Evolutionary conservation across 2,888 invertebrate genomes (phyloP).

Genomic region (Acholoe squamosa): DNA sequence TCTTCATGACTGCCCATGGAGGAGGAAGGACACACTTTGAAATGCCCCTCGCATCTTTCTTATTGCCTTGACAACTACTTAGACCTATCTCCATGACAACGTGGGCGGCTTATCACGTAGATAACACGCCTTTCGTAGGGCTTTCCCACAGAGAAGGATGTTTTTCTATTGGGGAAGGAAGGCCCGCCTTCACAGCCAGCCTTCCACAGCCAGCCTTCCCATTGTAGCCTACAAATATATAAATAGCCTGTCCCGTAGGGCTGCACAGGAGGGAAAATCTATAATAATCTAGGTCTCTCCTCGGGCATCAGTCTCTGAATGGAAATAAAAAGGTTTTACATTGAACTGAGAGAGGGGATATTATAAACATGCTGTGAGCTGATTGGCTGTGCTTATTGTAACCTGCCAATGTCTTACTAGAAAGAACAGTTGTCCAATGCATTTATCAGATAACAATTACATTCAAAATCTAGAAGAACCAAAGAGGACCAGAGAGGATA

Average conservation of each 20-base stretch:
- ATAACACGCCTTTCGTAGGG: neutral
- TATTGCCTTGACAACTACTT: conserved; percentile 9
- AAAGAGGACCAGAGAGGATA: no score
- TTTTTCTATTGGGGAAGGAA: neutral
- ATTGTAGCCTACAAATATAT: neutral
- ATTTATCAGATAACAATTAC: no score
- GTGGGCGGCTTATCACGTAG: neutral
- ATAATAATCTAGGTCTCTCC: neutral
- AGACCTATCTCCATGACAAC: conserved; percentile 22
- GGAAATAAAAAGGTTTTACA: neutral
- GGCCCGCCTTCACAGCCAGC: neutral
- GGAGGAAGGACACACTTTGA: no score
- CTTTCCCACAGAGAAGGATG: neutral
- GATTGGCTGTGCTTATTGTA: no score
- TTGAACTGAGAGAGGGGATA: no score
- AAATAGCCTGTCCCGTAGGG: neutral
- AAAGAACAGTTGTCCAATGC: no score
- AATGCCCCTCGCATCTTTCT: neutral
- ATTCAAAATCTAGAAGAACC: no score
- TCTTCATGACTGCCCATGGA: no score
- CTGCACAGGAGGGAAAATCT: neutral
- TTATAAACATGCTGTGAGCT: no score
- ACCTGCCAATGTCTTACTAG: no score
- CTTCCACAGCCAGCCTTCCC: neutral
- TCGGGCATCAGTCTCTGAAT: neutral